A percentile compares a stretch with the other conserved stretches of the same genome.
phyloP scores from a whole-genome alignment of 2,113 vertebrate species.

The Amazona vittata region DNA sequence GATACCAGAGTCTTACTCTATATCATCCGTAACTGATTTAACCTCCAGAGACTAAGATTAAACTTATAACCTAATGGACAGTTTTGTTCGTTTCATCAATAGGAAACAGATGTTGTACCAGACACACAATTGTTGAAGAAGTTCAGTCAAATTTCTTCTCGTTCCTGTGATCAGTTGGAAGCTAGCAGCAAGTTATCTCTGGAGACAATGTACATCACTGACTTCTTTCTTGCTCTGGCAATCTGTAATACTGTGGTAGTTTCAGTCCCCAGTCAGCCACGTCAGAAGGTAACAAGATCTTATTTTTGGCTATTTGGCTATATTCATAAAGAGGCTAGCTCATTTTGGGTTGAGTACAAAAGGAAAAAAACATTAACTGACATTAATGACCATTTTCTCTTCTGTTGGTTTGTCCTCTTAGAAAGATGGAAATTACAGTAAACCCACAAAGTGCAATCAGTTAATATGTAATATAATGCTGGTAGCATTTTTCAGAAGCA shows the following conservation, averaged over 20 bases:
- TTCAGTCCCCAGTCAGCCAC: constrained; percentile 81
- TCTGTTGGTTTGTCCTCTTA: background rate
- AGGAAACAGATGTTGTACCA: constrained; percentile 91
- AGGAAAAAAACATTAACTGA: background rate
- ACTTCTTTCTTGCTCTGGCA: constrained; percentile 92
- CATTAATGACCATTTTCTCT: background rate
- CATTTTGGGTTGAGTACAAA: background rate
- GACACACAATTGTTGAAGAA: constrained; percentile 84
- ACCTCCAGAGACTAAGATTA: background rate
- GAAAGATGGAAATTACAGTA: background rate
- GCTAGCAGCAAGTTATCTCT: background rate
- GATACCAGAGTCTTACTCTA: background rate
- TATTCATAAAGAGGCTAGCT: background rate
- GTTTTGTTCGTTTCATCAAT: constrained; percentile 18
- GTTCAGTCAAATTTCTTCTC: constrained; percentile 75
- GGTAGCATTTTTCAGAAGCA: background rate
- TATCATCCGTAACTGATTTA: background rate
- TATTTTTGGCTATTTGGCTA: background rate
- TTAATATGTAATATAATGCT: background rate
- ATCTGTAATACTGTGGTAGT: constrained; percentile 95
- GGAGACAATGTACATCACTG: constrained; percentile 82
- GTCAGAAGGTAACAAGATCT: constrained; percentile 76
- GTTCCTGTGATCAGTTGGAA: background rate
- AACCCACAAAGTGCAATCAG: background rate
- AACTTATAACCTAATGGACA: background rate